Evolutionary conservation across 1,140 invertebrate species (phyloP), one percentile per base, ranked within the genome.

Genomic region (Sipha flava): DNA sequence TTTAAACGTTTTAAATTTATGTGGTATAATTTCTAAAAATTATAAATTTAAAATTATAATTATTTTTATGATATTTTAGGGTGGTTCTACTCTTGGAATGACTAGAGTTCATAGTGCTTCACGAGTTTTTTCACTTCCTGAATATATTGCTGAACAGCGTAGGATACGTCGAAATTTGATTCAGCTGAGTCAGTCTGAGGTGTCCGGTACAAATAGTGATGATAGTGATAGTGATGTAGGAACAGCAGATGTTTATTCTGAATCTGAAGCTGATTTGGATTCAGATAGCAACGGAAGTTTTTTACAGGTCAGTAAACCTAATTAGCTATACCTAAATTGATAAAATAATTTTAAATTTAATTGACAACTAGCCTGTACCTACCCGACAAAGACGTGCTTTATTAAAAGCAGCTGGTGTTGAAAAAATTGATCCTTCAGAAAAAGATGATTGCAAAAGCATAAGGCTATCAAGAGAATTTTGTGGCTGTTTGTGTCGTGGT

Each of bases 41-140:
- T n/a, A 62, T n/a, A 12, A 21, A 21, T 23, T 31, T n/a, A n/a
- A n/a, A n/a, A n/a, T n/a, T n/a, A n/a, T n/a, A 72, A 29, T 64
- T 79, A 34, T 64, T 82, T 59, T 62, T 81, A 18, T n/a, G n/a
- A n/a, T n/a, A 31, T 80, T 83, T 5, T 84, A 91, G 88, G 97
- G 96, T 47, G 96, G 96, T 34, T 97, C 95, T 47, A 98, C 96
- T 12, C 88, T 98, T 73, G 97, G 96, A n/a, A 98, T 98, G 97
- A 92, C 92, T 72, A 90, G 91, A 80, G 89, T 91, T 79, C 97
- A 98, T 84, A 90, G 90, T 9, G 91, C 94, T 84, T 88, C 90
- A 54, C 90, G 92, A 83, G 89, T 91, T 73, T 94, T 93, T 84
- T 90, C 93, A 12, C 84, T 97, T 79, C 85, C 90, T 7, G 92